Base-by-base conservation (phyloP, 2,113 vertebrate species). In the Pygathrix nemaeus region DNA sequence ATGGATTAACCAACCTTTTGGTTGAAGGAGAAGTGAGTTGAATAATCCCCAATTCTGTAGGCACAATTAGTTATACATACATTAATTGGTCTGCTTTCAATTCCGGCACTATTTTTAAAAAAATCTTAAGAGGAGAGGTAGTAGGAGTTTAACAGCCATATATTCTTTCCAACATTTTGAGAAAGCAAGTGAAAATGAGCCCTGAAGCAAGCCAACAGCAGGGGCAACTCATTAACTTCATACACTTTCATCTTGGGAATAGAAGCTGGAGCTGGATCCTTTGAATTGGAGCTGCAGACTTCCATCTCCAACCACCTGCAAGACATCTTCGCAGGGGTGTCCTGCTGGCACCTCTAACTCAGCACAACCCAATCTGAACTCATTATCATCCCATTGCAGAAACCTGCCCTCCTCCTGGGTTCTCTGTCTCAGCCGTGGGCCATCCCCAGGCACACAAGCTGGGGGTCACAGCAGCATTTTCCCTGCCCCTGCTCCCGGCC, bases 61-160 rank as follows among this genome's bases (percentile, higher is more conserved):
- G 30, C 38, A 23, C 83, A 70, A 94, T 94, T 97, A 95, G 91
- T 84, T 92, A 52, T 43, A 68, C 66, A 89, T 57, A 48, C 45
- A 93, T 78, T 73, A 93, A 97, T 92, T 85, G 85, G 88, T 27
- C 80, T 88, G 80, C 91, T 93, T 95, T 97, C 90, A 86, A 82
- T 87, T 73, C 84, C 70, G 57, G 64, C 14, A 68, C 35, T 40
- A 30, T 81, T 59, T 40, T 40, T 35, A 5, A 38, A 85, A 32
- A 96, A 87, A 27, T 61, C 90, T 48, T 48, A 72, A 68, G 50
- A 88, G 73, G 64, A 84, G 86, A 76, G 45, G 32, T 35, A 4
- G 81, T 35, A 55, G 92, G 82, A 89, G 79, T 73, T 82, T 82
- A 83, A 82, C 25, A 87, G 82, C 27, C 87, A 50, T 79, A 43